Percentiles rank a stretch among this genome's conserved stretches.
phyloP scores from a whole-genome alignment of 1,140 invertebrate species.

The Penaeus chinensis region DNA sequence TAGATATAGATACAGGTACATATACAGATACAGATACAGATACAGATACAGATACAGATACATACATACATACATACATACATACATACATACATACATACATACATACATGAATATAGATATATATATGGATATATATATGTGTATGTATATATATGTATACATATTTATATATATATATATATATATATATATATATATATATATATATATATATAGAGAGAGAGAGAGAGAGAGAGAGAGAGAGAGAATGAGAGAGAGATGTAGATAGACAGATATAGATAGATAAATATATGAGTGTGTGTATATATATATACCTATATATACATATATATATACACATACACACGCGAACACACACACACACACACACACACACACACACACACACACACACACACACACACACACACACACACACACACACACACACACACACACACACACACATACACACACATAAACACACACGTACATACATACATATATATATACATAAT shows the following conservation, averaged over 20 bases:
- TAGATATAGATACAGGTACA: no score
- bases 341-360: neutral
- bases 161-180: neutral
- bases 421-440: neutral
- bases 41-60: neutral
- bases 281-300: neutral
- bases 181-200: neutral
- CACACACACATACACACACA: neutral
- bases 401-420: neutral
- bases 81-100: slow-evolving; percentile 5
- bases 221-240: neutral
- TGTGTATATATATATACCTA: neutral
- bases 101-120: neutral
- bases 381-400: neutral
- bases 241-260: neutral
- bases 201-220: neutral
- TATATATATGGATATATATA: neutral
- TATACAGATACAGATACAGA: neutral
- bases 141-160: neutral
- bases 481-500: slow-evolving; percentile 15
- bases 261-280: neutral
- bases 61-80: neutral
- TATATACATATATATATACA: no score
- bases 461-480: slow-evolving; percentile 4
- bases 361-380: neutral